Conservation (phyloP, 2,797 vertebrate species). For the Myotis daubentonii region DNA sequence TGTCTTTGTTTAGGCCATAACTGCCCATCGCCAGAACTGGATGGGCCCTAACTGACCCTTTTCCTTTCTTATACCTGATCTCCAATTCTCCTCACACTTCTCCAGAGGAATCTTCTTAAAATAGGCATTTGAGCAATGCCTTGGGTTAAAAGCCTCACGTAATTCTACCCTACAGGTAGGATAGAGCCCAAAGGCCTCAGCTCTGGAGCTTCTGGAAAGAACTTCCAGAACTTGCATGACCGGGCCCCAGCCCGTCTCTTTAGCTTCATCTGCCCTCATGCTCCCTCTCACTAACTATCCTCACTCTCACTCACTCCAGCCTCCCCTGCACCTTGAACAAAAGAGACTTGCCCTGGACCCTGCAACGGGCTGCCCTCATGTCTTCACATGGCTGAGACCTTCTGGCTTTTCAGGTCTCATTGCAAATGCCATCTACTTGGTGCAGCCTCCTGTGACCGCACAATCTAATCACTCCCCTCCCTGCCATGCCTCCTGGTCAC, state of each 20-base stretch:
- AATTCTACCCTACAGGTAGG: neutral
- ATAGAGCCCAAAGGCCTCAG: neutral
- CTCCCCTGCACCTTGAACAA: neutral
- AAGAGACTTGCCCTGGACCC: neutral
- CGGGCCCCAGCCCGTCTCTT: neutral
- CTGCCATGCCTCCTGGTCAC: neutral
- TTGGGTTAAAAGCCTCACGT: neutral
- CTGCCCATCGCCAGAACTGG: neutral
- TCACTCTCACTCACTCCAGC: neutral
- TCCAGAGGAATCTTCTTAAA: constrained; percentile 1
- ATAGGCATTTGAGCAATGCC: neutral
- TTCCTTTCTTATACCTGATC: neutral
- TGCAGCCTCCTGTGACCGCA: neutral
- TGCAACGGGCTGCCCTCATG: neutral
- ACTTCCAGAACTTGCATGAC: neutral
- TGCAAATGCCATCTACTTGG: neutral
- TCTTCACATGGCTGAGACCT: neutral
- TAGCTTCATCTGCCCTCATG: neutral
- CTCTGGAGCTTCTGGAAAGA: neutral
- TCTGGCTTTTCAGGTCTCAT: neutral
- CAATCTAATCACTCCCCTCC: neutral
- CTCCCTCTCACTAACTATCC: neutral
- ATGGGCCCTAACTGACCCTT: neutral
- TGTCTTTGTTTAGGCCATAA: neutral
- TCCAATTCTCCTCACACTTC: neutral